Conservation (phyloP, 2,888 invertebrate genomes). For the Prostheceraeus crozeri region DNA sequence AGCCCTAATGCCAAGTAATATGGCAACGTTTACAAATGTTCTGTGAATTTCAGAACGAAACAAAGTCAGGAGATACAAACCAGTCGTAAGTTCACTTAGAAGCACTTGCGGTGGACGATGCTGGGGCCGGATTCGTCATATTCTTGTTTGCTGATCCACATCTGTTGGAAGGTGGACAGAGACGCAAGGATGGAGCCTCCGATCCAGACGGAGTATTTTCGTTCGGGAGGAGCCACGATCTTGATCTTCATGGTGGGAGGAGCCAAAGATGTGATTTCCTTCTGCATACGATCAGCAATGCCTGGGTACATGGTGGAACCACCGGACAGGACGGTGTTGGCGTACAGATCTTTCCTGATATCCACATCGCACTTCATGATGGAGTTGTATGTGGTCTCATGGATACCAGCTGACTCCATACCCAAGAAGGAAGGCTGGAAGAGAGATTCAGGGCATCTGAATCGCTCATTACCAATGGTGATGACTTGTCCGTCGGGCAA, state of each 20-base stretch:
- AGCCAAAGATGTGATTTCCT: conserved; percentile 80
- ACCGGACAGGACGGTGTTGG: conserved; percentile 70
- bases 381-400: conserved; percentile 54
- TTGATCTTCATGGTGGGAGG: conserved; percentile 65
- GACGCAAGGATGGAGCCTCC: conserved; percentile 87
- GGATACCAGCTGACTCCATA: conserved; percentile 43
- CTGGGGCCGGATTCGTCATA: conserved; percentile 73
- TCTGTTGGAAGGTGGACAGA: conserved; percentile 76
- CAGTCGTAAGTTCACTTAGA: too few relatives aligned
- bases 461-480: conserved; percentile 54
- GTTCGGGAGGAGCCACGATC: conserved; percentile 77
- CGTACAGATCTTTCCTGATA: conserved; percentile 54
- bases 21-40: too few relatives aligned
- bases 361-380: conserved; percentile 56
- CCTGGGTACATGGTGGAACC: conserved; percentile 94
- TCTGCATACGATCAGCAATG: conserved; percentile 94
- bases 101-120: conserved; percentile 60
- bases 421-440: conserved; percentile 55
- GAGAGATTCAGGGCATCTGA: conserved; percentile 52
- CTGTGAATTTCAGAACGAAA: too few relatives aligned
- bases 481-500: conserved; percentile 54
- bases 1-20: too few relatives aligned
- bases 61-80: too few relatives aligned
- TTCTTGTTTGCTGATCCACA: conserved; percentile 91
- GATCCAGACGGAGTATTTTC: conserved; percentile 87